Base-by-base conservation (phyloP, 1,140 invertebrate species). In the Drosophila nasuta region DNA sequence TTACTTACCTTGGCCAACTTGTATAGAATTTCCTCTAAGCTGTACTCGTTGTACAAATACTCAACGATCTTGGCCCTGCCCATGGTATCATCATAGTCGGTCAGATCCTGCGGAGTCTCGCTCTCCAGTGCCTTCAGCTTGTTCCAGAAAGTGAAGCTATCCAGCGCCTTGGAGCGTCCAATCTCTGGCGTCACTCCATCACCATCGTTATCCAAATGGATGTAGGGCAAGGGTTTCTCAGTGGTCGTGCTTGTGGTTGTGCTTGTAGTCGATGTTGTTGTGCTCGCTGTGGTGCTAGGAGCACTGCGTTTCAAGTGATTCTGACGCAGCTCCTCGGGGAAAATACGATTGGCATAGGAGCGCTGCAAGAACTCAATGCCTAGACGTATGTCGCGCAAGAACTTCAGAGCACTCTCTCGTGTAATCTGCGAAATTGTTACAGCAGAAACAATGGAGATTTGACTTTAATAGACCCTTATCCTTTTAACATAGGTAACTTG, bases 21-120 rank as follows among this genome's bases (percentile, higher is more conserved):
- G 88, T 96, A 96, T 58, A 96, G 95, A 1, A 96, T 95, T 91
- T 96, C 95, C 91, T 96, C 95, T 33, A 96, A 91, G 6, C 95
- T 95, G 79, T 95, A 96, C 81, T 96, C 95, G 5, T 95, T 95
- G 92, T 96, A 95, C 6, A 95, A 91, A 38, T 94, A 94, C 79
- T 96, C 95, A 0, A 95, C 95, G 5, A 95, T 93, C 66, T 94
- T 93, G 17, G 96, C 76, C 11, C 93, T 88, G 46, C 94, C 93
- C 48, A 93, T 65, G 7, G 93, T 75, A 41, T 93, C 93, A 67
- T 93, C 93, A 68, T 94, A 94, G 59, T 92, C 91, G 6, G 78
- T 75, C n/a, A 82, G 38, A 59, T 92, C 87, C 67, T 85, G 79
- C 3, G 82, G 83, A 8, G 64, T 51, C 46, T 91, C 90, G 13